Percentiles rank a stretch among this genome's conserved stretches.
These are phyloP conservation scores for Philhelius pedissequus DNA, from an alignment of 2,888 invertebrate species.

Conservation along the genomic window DNA sequence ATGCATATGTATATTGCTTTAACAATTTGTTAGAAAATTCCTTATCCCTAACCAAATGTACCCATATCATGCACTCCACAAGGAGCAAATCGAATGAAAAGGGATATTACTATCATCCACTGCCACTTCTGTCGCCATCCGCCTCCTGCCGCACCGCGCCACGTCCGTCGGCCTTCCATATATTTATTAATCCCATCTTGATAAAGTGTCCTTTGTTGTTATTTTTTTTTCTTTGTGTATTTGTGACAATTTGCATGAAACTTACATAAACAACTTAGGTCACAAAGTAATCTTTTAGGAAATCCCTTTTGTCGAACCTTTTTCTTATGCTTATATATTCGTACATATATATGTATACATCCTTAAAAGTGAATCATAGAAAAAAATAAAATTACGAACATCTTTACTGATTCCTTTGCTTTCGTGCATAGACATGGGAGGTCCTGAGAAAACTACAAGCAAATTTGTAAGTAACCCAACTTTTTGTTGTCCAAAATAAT, in stretches of 20 bases:
- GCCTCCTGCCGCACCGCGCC: background rate
- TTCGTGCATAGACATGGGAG: background rate
- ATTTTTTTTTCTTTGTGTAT: slow-evolving; percentile 3
- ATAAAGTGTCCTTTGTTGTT: slow-evolving; percentile 25
- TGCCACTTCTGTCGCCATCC: background rate
- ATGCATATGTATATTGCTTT: slow-evolving; percentile 47
- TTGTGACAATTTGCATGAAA: slow-evolving; percentile 33
- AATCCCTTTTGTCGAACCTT: slow-evolving; percentile 16
- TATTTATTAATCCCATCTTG: slow-evolving; percentile 28
- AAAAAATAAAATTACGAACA: background rate
- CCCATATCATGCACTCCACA: background rate
- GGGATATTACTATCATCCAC: background rate
- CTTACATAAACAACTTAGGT: slow-evolving; percentile 24
- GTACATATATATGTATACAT: background rate
- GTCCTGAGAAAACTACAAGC: background rate
- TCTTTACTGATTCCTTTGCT: slow-evolving; percentile 24
- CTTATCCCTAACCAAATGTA: slow-evolving; percentile 1
- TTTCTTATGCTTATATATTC: background rate
- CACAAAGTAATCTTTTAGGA: slow-evolving; percentile 36
- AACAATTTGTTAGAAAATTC: slow-evolving; percentile 49
- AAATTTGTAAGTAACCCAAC: slow-evolving; percentile 8
- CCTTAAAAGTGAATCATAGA: background rate
- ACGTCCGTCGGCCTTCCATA: background rate
- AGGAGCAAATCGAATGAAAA: background rate
- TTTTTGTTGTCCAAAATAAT: slow-evolving; percentile 13